Evolutionary conservation across 2,797 vertebrate species (phyloP).

Genomic region (Spinibarbus caldwelli): DNA sequence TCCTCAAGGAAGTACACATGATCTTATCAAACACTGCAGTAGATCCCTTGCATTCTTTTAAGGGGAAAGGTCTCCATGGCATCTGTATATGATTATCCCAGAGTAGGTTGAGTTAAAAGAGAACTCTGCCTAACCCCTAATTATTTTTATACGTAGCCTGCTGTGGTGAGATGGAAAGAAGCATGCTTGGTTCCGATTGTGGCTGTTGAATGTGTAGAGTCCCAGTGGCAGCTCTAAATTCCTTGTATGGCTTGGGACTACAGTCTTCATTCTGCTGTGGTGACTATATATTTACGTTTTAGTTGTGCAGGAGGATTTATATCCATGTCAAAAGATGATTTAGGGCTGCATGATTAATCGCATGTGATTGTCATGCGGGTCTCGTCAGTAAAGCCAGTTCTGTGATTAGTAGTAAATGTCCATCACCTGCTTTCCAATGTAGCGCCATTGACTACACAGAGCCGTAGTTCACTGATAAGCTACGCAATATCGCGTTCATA

Average conservation of each 20-base stretch:
- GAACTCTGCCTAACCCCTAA: conserved; percentile 64
- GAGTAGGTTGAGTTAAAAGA: conserved; percentile 56
- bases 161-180: conserved; percentile 45
- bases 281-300: conserved; percentile 7
- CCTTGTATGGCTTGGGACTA: neutral
- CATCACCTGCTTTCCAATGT: no score
- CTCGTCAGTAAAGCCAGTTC: no score
- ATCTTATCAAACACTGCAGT: conserved; percentile 15
- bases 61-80: conserved; percentile 57
- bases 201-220: conserved; percentile 22
- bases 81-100: conserved; percentile 73
- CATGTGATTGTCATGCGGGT: no score
- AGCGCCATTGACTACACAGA: no score
- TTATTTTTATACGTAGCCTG: conserved; percentile 65
- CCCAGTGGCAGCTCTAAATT: neutral
- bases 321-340: neutral
- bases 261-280: neutral
- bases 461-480: no score
- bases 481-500: no score
- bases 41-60: neutral
- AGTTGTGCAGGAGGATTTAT: neutral
- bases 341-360: no score
- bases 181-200: conserved; percentile 22
- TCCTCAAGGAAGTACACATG: neutral
- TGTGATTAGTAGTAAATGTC: no score